Conservation (phyloP, 1,140 invertebrate species). For the Diuraphis noxia region DNA sequence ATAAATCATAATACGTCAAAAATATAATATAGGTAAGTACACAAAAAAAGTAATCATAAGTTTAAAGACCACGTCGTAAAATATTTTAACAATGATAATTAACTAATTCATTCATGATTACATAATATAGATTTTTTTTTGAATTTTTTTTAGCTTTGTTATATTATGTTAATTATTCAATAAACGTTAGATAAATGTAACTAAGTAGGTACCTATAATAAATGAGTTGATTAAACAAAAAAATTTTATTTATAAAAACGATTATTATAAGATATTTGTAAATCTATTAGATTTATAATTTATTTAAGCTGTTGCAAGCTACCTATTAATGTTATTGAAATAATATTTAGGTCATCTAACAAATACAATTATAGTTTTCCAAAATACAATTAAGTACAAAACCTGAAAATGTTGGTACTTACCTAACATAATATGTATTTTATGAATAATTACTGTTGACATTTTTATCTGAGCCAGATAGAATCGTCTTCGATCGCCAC, state of each 20-base stretch:
- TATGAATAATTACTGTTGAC: not conserved
- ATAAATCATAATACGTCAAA: not conserved
- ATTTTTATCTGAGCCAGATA: not conserved
- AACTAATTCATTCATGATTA: not conserved
- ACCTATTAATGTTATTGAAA: not conserved
- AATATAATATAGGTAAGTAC: not conserved
- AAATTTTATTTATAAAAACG: not conserved
- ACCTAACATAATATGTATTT: not conserved
- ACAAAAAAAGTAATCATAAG: not conserved
- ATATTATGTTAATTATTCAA: not conserved
- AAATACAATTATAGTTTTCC: not conserved
- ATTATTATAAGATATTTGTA: not conserved
- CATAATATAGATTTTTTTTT: too few species aligned
- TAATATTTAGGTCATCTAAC: not conserved
- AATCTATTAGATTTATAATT: not conserved
- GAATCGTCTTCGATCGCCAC: not conserved
- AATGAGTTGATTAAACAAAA: not conserved
- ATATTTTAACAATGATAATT: not conserved
- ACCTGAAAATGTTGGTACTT: not conserved
- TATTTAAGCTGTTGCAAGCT: not conserved
- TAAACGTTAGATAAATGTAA: not conserved
- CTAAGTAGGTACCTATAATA: not conserved
- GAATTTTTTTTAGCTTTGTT: too few species aligned
- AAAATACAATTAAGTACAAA: not conserved
- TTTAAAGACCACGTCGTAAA: not conserved